Conservation (phyloP, 2,797 vertebrate species). For the Notolepis coatsorum region DNA sequence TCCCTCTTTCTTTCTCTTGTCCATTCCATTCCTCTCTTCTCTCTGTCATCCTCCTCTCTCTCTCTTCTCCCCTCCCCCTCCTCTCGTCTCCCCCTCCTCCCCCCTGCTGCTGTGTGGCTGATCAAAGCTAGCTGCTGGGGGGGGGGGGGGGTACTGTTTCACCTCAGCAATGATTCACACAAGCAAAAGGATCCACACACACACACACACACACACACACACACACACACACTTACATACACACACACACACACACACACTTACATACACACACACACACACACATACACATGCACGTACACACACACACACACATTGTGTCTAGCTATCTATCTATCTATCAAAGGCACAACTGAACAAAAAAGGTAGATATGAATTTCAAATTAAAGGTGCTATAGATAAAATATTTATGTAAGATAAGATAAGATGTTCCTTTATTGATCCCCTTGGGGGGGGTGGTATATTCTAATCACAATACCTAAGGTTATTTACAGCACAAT, state of each 20-base stretch:
- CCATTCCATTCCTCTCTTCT: not conserved
- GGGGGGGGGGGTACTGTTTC: constrained; percentile 59
- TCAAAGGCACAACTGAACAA: no score
- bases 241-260: not conserved
- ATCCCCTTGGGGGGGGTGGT: no score
- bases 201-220: not conserved
- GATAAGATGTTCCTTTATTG: no score
- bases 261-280: constrained; percentile 5
- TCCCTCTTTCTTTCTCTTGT: not conserved
- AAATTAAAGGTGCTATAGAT: no score
- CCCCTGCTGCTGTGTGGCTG: constrained; percentile 43
- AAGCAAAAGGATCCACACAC: constrained; percentile 1
- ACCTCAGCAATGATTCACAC: constrained; percentile 50
- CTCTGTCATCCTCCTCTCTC: not conserved
- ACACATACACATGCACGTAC: constrained; percentile 23
- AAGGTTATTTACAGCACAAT: no score
- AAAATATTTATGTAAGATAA: no score
- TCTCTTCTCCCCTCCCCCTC: not conserved
- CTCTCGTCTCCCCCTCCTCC: constrained; percentile 11
- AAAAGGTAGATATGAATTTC: no score
- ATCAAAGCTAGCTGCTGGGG: constrained; percentile 61
- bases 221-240: constrained; percentile 25
- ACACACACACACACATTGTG: constrained; percentile 6
- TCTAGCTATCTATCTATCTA: no score
- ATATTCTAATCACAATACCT: no score